These are phyloP conservation scores for Brachionichthys hirsutus DNA, from an alignment of 2,113 vertebrate species.

Conservation along the genomic window DNA sequence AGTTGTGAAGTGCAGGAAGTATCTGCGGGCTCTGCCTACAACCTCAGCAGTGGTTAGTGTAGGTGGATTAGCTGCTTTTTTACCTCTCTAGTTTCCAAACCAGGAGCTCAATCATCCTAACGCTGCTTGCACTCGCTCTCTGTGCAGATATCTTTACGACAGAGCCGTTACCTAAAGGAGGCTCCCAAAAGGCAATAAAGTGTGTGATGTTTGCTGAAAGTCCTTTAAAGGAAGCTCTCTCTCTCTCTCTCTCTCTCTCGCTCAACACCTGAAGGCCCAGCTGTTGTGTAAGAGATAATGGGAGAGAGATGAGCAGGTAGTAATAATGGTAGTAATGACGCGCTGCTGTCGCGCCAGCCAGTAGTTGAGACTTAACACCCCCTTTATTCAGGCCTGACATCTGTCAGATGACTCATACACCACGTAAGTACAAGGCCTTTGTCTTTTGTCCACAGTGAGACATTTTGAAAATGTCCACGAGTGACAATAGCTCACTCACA, in stretches of 20 bases:
- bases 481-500: constrained; percentile 27
- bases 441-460: constrained; percentile 58
- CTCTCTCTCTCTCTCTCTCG: too few relatives aligned
- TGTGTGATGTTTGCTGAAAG: too few relatives aligned
- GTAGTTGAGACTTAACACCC: constrained; percentile 49
- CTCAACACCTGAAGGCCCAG: too few relatives aligned
- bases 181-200: background rate
- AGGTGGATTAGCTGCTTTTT: constrained; percentile 42
- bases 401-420: constrained; percentile 45
- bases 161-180: background rate
- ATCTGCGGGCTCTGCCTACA: constrained; percentile 61
- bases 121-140: constrained; percentile 8
- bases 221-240: too few relatives aligned
- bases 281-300: constrained; percentile 2
- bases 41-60: constrained; percentile 49
- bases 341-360: constrained; percentile 9
- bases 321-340: constrained; percentile 17
- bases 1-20: constrained; percentile 65
- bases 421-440: constrained; percentile 52
- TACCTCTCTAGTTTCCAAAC: background rate
- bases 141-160: background rate
- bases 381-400: constrained; percentile 67
- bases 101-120: constrained; percentile 13
- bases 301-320: constrained; percentile 5
- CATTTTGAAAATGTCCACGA: constrained; percentile 43